A percentile compares a stretch with the other conserved stretches of the same genome.
These are phyloP conservation scores for Notothenia rossii DNA, from an alignment of 2,113 vertebrate genomes.

Conservation along the genomic window DNA sequence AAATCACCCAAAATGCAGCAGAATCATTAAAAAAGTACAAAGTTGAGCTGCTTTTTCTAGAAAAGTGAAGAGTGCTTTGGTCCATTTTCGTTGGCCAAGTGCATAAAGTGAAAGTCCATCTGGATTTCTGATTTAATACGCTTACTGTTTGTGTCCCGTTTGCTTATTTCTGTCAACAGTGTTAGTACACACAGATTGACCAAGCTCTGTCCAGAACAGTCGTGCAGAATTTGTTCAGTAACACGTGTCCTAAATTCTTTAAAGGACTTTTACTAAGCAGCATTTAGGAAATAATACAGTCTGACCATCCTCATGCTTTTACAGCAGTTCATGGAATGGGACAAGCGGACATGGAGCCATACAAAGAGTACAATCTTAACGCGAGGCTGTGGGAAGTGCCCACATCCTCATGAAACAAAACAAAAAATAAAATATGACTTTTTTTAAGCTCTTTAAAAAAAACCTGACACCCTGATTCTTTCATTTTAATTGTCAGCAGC, in stretches of 20 bases:
- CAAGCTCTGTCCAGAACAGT: not conserved
- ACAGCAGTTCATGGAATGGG: slow-evolving; percentile 1
- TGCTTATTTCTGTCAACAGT: not conserved
- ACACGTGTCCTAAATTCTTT: not conserved
- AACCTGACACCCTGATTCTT: not conserved
- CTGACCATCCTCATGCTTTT: not conserved
- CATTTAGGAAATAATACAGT: slow-evolving; percentile 1
- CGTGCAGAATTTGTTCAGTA: not conserved
- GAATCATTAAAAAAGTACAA: not conserved
- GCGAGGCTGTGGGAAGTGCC: not conserved
- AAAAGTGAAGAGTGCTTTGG: slow-evolving; percentile 33
- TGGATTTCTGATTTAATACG: not conserved
- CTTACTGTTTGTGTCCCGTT: not conserved
- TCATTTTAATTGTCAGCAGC: slow-evolving; percentile 14
- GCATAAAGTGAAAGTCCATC: not conserved
- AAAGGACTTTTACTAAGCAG: slow-evolving; percentile 9
- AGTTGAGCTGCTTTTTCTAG: not conserved
- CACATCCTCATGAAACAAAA: not conserved
- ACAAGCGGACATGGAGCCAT: not conserved
- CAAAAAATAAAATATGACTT: not conserved
- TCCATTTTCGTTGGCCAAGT: slow-evolving; percentile 13
- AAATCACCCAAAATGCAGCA: not conserved
- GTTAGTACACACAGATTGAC: slow-evolving; percentile 9
- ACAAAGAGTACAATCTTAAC: not conserved
- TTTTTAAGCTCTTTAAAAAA: not conserved